phyloP scores from a whole-genome alignment of 2,797 vertebrate genomes.

The Neosilurus mollespiculum region DNA sequence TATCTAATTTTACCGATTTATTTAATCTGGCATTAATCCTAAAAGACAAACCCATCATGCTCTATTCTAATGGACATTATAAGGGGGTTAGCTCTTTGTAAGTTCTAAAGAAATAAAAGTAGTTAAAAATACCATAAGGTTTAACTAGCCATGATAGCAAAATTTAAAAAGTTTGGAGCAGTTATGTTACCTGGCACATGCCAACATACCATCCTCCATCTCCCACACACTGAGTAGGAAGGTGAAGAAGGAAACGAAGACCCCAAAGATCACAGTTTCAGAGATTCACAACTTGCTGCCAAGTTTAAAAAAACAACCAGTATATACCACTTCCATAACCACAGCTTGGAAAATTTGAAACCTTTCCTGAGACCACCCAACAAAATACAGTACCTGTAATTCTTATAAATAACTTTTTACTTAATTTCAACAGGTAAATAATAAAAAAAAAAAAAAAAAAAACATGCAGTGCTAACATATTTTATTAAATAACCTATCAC shows the following conservation, averaged over 20 bases:
- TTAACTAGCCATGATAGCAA: not conserved
- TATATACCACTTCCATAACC: not conserved
- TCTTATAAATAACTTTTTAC: not conserved
- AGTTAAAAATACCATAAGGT: not conserved
- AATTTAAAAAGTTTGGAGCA: not conserved
- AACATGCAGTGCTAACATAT: no score
- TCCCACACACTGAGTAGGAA: conserved; percentile 1
- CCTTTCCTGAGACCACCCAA: not conserved
- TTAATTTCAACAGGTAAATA: not conserved
- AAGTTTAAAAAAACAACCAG: not conserved
- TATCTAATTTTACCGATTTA: no score
- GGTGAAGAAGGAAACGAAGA: not conserved
- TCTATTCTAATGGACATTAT: not conserved
- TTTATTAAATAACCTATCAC: not conserved
- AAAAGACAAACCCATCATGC: not conserved
- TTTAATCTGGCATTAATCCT: not conserved
- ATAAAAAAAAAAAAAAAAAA: not conserved
- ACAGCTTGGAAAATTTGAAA: not conserved
- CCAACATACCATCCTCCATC: conserved; percentile 7
- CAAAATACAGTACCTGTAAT: not conserved
- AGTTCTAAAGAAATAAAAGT: not conserved
- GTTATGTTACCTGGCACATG: not conserved
- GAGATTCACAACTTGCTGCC: not conserved
- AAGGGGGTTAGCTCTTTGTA: not conserved
- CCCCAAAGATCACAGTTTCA: conserved; percentile 7